Percentiles rank a stretch among this genome's conserved stretches.
These are phyloP conservation scores for Zaprionus lachaisei DNA, from an alignment of 1,140 invertebrate species.

Conservation along the genomic window DNA sequence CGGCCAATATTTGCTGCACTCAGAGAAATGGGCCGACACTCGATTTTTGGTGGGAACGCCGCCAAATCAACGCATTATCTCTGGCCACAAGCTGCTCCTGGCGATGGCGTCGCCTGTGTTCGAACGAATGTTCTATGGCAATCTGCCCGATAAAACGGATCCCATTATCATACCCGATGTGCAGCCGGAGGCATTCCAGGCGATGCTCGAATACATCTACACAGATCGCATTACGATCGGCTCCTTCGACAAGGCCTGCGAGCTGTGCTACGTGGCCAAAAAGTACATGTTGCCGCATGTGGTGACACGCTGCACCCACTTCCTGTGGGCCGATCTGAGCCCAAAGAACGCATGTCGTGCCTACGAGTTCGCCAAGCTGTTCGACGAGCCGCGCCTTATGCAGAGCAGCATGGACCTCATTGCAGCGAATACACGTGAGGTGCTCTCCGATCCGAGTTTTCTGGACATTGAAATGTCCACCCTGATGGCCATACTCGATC, in stretches of 20 bases:
- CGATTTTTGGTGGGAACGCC: constrained; percentile 92
- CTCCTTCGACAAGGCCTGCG: constrained; percentile 93
- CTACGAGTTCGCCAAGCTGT: constrained; percentile 93
- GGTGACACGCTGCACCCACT: constrained; percentile 92
- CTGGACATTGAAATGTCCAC: constrained; percentile 90
- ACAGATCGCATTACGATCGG: constrained; percentile 91
- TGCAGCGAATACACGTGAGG: constrained; percentile 90
- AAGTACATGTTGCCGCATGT: constrained; percentile 94
- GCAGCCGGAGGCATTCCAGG: constrained; percentile 93
- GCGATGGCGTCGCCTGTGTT: constrained; percentile 94
- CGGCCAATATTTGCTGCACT: constrained; percentile 89
- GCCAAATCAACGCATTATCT: constrained; percentile 89
- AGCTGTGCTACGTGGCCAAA: constrained; percentile 94
- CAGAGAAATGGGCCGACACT: constrained; percentile 92
- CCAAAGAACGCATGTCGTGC: constrained; percentile 92
- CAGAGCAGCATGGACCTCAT: constrained; percentile 92
- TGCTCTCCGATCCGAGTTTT: constrained; percentile 90
- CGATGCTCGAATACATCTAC: constrained; percentile 92
- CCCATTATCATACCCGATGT: constrained; percentile 92
- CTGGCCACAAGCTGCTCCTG: constrained; percentile 92
- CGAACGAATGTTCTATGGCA: constrained; percentile 91
- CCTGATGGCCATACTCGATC: constrained; percentile 90
- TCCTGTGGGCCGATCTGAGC: constrained; percentile 91
- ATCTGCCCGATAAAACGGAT: constrained; percentile 89
- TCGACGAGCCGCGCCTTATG: constrained; percentile 92